phyloP scores from a whole-genome alignment of 2,888 invertebrate genomes.

The Oscheius myriophilus region DNA sequence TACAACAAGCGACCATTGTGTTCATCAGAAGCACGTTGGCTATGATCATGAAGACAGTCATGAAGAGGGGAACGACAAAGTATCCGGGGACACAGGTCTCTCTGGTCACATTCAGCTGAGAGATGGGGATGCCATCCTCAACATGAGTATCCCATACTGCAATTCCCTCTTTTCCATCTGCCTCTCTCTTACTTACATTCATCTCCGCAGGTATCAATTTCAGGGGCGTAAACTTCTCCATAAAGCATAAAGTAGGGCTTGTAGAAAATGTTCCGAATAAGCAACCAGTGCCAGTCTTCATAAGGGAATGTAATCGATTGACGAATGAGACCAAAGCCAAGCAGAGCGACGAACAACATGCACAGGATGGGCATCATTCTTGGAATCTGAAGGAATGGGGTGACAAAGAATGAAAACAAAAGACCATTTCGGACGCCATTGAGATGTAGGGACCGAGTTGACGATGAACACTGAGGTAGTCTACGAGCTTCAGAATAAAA shows the following conservation, averaged over 20 bases:
- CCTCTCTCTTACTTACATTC: conserved; percentile 45
- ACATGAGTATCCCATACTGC: conserved; percentile 56
- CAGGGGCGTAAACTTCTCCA: conserved; percentile 94
- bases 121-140: conserved; percentile 50
- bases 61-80: conserved; percentile 85
- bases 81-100: conserved; percentile 68
- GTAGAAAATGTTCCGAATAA: conserved; percentile 90
- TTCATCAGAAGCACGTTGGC: conserved; percentile 96
- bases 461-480: conserved; percentile 94
- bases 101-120: conserved; percentile 47
- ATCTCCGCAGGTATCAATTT: conserved; percentile 79
- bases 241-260: conserved; percentile 99
- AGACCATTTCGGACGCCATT: conserved; percentile 99
- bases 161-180: background rate
- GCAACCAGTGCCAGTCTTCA: conserved; percentile 86
- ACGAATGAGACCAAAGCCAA: conserved; percentile 92
- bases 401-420: background rate
- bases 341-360: conserved; percentile 89
- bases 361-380: conserved; percentile 98
- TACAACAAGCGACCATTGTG: conserved; percentile 91
- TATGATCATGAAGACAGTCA: conserved; percentile 85
- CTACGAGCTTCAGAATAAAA: conserved; percentile 81
- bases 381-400: conserved; percentile 61
- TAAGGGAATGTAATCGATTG: conserved; percentile 92
- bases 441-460: conserved; percentile 92